These are phyloP conservation scores for Orientallactaga sibirica DNA, from an alignment of 2,797 vertebrate species.

Conservation along the genomic window DNA sequence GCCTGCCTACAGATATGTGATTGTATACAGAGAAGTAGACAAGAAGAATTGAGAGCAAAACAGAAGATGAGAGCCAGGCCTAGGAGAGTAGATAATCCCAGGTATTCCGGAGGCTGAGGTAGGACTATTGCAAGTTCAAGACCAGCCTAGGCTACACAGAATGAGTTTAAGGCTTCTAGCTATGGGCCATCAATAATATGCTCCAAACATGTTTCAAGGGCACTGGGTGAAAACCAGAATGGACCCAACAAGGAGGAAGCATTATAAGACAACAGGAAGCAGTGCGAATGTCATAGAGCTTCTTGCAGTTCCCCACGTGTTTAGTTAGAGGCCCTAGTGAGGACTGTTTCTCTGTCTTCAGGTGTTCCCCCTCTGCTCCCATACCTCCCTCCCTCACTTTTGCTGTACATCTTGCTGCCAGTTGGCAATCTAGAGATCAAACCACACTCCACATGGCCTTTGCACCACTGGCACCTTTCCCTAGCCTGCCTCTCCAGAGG, in stretches of 20 bases:
- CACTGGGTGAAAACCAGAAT: not conserved
- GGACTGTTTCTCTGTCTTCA: not conserved
- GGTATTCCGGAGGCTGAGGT: not conserved
- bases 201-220: not conserved
- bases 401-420: not conserved
- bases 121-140: not conserved
- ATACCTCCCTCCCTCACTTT: not conserved
- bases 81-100: not conserved
- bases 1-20: not conserved
- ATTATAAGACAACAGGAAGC: not conserved
- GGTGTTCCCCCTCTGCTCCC: not conserved
- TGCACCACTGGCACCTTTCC: not conserved
- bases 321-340: not conserved
- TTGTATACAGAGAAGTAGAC: not conserved
- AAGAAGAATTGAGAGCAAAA: not conserved
- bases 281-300: no score
- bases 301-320: not conserved
- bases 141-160: not conserved
- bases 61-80: not conserved
- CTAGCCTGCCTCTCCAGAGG: not conserved
- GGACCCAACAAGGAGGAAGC: not conserved
- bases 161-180: not conserved
- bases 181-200: not conserved
- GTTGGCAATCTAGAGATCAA: not conserved
- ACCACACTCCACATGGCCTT: not conserved